These are phyloP conservation scores for Acrobasis suavella DNA, from an alignment of 2,888 invertebrate genomes.

Conservation along the genomic window DNA sequence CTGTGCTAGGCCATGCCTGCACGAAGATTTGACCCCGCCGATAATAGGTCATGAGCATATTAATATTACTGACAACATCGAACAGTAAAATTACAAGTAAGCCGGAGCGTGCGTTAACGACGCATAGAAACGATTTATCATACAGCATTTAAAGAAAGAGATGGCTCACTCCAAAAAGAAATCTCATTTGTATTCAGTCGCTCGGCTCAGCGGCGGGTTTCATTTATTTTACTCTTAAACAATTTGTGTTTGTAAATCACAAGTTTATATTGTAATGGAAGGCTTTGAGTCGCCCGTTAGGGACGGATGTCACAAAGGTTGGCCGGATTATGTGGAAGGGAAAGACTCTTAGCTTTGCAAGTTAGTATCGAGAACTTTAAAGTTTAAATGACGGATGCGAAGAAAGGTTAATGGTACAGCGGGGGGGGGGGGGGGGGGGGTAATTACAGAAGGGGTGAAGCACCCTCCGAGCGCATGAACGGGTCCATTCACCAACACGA, in stretches of 20 bases:
- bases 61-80: constrained; percentile 77
- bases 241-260: constrained; percentile 72
- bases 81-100: constrained; percentile 71
- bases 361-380: constrained; percentile 36
- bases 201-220: constrained; percentile 52
- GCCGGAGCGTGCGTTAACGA: constrained; percentile 69
- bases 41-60: constrained; percentile 76
- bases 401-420: constrained; percentile 54
- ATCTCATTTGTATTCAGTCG: constrained; percentile 73
- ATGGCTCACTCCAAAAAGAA: constrained; percentile 72
- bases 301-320: constrained; percentile 64
- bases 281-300: constrained; percentile 52
- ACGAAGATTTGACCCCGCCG: constrained; percentile 66
- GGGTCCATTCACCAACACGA: constrained; percentile 56
- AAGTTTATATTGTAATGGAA: constrained; percentile 60
- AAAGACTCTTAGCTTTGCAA: constrained; percentile 46
- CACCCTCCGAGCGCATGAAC: constrained; percentile 47
- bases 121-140: constrained; percentile 74
- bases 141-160: constrained; percentile 64
- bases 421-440: constrained; percentile 36
- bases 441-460: constrained; percentile 51
- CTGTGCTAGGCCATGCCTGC: constrained; percentile 46
- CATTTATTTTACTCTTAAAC: constrained; percentile 71
- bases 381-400: constrained; percentile 29
- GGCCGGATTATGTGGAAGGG: constrained; percentile 51